These are phyloP conservation scores for Zapus hudsonius DNA, from an alignment of 2,113 vertebrate genomes.

Conservation along the genomic window DNA sequence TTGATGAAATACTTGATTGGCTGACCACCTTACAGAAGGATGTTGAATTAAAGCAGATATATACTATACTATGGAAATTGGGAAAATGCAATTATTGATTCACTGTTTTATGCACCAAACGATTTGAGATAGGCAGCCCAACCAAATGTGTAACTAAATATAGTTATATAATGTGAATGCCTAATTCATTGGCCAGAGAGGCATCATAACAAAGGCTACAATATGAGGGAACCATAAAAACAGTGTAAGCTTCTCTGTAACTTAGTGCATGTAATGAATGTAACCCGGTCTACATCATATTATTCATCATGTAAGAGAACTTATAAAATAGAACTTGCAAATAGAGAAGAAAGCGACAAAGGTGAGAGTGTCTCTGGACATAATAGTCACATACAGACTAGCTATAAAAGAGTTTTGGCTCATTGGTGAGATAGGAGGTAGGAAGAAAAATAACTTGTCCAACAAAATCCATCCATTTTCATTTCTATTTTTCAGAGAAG, in stretches of 20 bases:
- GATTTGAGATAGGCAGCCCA: neutral
- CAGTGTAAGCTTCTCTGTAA: neutral
- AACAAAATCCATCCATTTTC: neutral
- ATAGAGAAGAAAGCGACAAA: neutral
- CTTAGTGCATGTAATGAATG: neutral
- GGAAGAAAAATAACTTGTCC: neutral
- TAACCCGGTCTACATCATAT: neutral
- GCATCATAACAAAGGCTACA: neutral
- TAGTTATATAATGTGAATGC: neutral
- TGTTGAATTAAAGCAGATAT: constrained; percentile 26
- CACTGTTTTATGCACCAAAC: neutral
- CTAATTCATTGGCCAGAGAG: neutral
- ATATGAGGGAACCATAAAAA: neutral
- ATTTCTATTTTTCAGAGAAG: neutral
- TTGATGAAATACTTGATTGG: constrained; percentile 42
- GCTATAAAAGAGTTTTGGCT: neutral
- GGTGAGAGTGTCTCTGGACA: neutral
- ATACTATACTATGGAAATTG: neutral
- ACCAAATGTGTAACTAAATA: neutral
- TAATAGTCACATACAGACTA: neutral
- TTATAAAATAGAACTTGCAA: constrained; percentile 3
- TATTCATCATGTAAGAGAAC: neutral
- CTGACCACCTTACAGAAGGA: neutral
- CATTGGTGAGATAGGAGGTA: neutral
- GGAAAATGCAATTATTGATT: neutral